Evolutionary conservation across 2,888 invertebrate species (phyloP), one percentile per base, ranked within the genome.

Genomic region (Drosophila tanythrix): DNA sequence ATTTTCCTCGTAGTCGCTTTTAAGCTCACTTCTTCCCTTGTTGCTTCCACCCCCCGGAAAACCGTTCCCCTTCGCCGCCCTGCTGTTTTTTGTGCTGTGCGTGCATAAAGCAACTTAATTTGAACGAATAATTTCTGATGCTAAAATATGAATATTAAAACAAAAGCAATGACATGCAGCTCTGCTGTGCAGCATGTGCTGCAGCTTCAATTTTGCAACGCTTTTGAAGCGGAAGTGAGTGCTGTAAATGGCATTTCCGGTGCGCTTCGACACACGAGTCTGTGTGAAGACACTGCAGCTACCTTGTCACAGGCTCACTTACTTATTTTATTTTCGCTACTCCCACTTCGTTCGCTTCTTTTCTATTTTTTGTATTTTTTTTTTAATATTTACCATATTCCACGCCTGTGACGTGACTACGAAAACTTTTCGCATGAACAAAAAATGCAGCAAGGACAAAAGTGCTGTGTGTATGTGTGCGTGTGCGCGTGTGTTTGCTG

Each of bases 81-180:
- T 25, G 8, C 2, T 11, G 18, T 53, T 18, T 27, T 27, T 58
- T 53, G 59, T 58, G 56, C 73, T 73, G 76, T 76, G 79, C 79
- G 82, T 82, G 76, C 81, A 84, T 78, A 82, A 82, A 76, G 81
- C 86, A 86, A 81, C 89, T 87, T 90, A 90, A 87, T 86, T 86
- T 84, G 68, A 61, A 73, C 79, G 85, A 85, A 85, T 85, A 84
- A 89, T 88, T 90, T 85, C 71, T 86, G 83, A 85, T 90, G 90
- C 83, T 83, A 78, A 83, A 90, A 90, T 87, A 87, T 87, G 87
- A 90, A 87, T 88, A 84, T 84, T 89, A 89, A 88, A 83, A 87
- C 87, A 88, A 88, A 86, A 74, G 72, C 79, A 57, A 59, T 72
- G 72, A 71, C 62, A 76, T 70, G 51, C 55, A 69, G 62, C 53